Evolutionary conservation across 1,140 invertebrate species (phyloP).

Genomic region (Vollenhovia emeryi): DNA sequence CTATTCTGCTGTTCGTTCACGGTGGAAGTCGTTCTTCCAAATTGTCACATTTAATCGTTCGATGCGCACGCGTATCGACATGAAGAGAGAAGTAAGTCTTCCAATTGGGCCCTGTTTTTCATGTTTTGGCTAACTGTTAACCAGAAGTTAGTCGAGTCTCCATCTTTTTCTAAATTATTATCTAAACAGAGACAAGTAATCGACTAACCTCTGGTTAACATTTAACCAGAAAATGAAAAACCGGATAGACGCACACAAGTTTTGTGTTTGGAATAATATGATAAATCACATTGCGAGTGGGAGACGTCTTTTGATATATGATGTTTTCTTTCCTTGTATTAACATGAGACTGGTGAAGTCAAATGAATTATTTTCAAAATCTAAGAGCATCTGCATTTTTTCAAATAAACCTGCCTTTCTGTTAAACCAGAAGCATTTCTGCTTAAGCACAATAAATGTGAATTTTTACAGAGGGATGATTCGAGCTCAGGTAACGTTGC

Average conservation of each 20-base stretch:
- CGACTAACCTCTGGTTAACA: too few relatives aligned
- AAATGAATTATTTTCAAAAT: neutral
- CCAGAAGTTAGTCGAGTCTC: too few relatives aligned
- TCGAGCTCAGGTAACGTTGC: neutral
- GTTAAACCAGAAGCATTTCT: neutral
- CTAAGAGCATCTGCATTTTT: neutral
- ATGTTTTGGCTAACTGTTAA: too few relatives aligned
- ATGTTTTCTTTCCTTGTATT: neutral
- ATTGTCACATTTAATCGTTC: neutral
- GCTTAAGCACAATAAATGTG: neutral
- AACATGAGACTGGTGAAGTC: neutral
- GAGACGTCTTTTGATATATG: neutral
- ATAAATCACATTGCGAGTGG: neutral
- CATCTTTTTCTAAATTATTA: too few relatives aligned
- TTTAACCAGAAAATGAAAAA: too few relatives aligned
- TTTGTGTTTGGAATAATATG: neutral
- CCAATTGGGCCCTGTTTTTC: too few relatives aligned
- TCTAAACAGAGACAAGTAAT: too few relatives aligned
- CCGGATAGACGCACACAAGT: too few relatives aligned
- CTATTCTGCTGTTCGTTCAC: neutral
- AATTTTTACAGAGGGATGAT: constrained; percentile 7
- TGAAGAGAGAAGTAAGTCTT: neutral
- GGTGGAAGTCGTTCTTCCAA: neutral
- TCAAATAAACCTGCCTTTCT: neutral
- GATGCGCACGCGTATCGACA: neutral